Base-by-base conservation (phyloP, 2,113 vertebrate species). In the Antidorcas marsupialis region DNA sequence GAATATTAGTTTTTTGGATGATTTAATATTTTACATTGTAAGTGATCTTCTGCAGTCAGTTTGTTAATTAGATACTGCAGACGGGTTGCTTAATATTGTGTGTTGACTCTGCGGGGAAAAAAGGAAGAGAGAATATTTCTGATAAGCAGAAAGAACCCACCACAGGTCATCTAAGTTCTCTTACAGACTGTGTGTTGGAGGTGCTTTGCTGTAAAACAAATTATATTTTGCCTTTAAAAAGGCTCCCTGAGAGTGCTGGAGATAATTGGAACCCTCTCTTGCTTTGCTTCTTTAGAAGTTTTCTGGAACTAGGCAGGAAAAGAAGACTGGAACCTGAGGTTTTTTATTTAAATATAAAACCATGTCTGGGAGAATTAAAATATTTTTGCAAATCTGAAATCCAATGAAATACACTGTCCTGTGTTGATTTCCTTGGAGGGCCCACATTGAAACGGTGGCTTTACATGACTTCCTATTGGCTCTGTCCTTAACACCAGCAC, bases 31-130 rank as follows among this genome's bases (percentile, higher is more conserved):
- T 78, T 93, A 82, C 97, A 97, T 98, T 98, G 92, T 92, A 98
- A 98, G 97, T 91, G 98, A 97, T 92, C 95, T 98, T 83, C 33
- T 86, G 79, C 88, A 87, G 83, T 82, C 98, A 92, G 43, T 95
- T 95, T 98, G 97, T 82, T 98, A 98, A 98, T 98, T 98, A 98
- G 98, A 98, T 96, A 94, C 93, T 87, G 79, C 97, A 98, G 98
- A 97, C 95, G 85, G 98, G 74, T 94, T 97, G 91, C 96, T 98
- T 98, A 98, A 98, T 97, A 98, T 95, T 85, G 62, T 95, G 97
- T 97, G 94, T 98, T 97, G 94, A 95, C 97, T 98, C 96, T 96
- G 94, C 74, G 85, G 83, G 89, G 83, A 87, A 96, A 89, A 97
- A 95, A 91, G 36, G 50, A 86, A 87, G 86, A 95, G 36, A 95